These are phyloP conservation scores for Metallyticus violacea DNA, from an alignment of 2,888 invertebrate genomes.

Conservation along the genomic window DNA sequence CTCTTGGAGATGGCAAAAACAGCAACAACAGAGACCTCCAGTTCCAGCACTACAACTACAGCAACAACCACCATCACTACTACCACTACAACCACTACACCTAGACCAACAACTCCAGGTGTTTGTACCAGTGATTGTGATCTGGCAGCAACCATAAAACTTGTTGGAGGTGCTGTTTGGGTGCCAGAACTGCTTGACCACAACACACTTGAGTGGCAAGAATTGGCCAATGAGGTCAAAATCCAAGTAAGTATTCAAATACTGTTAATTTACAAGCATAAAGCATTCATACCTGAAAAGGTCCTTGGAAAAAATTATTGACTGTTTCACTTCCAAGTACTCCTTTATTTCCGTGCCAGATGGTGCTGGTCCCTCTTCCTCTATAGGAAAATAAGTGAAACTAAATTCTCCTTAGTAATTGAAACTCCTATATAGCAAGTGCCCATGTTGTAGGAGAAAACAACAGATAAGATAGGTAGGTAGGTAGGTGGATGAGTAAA, in stretches of 20 bases:
- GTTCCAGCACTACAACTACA: slow-evolving; percentile 54
- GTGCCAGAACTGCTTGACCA: slow-evolving; percentile 81
- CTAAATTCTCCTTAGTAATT: too few species aligned
- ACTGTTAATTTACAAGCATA: background rate
- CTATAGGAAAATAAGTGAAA: too few species aligned
- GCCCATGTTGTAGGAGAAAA: too few species aligned
- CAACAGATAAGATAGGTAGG: too few species aligned
- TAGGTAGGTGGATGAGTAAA: too few species aligned
- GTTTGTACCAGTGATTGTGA: slow-evolving; percentile 76
- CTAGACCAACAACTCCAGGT: slow-evolving; percentile 72
- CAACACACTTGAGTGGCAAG: slow-evolving; percentile 84
- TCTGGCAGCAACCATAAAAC: slow-evolving; percentile 80
- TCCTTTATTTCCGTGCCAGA: too few species aligned
- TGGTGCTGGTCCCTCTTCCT: too few species aligned
- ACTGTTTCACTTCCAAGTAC: too few species aligned
- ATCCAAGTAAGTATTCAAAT: slow-evolving; percentile 58
- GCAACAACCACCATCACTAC: slow-evolving; percentile 55
- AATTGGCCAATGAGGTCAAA: slow-evolving; percentile 75
- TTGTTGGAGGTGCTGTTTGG: slow-evolving; percentile 79
- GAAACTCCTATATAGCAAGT: too few species aligned
- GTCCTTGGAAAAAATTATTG: too few species aligned
- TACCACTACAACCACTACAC: slow-evolving; percentile 67
- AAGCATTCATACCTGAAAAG: too few species aligned
- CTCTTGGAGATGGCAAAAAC: slow-evolving; percentile 58
- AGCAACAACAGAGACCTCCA: slow-evolving; percentile 54